Base-by-base conservation (phyloP, 1,140 invertebrate genomes). In the Atta colombica region DNA sequence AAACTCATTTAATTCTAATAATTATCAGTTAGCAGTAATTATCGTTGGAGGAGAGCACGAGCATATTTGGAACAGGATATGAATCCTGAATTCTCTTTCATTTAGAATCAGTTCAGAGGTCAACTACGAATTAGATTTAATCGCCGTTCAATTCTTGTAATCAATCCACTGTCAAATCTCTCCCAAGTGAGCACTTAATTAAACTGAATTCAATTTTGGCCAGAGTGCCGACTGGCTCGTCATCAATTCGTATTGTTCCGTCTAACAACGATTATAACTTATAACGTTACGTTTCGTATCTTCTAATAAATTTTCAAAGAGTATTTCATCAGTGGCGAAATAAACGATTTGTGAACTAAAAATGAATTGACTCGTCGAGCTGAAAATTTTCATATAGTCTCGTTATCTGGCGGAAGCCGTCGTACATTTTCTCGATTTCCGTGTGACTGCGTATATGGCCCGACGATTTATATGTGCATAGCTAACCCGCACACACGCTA, bases 1-100 rank as follows among this genome's bases (percentile, higher is more conserved):
- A 84, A 84, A 74, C 10, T 75, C 80, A 60, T 84, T 74, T 61
- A 61, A 84, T 74, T 74, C 55, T 69, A 74, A 82, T 82, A 60
- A 81, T 74, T 68, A 81, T 74, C 80, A 60, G 18, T 84, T 82
- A 5, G 25, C 14, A 51, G 35, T 61, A 60, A 82, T 82, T 82
- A 82, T 49, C 51, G 12, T 2, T n/a, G 14, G 5, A 58, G 12
- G 18, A 49, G 55, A 74, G 39, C 16, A 25, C 18, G n/a, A 16
- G 39, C 69, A 49, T 61, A 49, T 84, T 74, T 35, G 55, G 55
- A 61, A 51, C 39, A 25, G 8, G 25, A 74, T 39, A 39, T 39
- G 35, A 39, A 74, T 39, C 14, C 8, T 53, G n/a, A 28, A 61
- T 75, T 61, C 55, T 74, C 53, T 84, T 84, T 84, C 69, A 60